A percentile compares a stretch with the other conserved stretches of the same genome.
These are phyloP conservation scores for Sylvia borin DNA, from an alignment of 2,797 vertebrate species.

Conservation along the genomic window DNA sequence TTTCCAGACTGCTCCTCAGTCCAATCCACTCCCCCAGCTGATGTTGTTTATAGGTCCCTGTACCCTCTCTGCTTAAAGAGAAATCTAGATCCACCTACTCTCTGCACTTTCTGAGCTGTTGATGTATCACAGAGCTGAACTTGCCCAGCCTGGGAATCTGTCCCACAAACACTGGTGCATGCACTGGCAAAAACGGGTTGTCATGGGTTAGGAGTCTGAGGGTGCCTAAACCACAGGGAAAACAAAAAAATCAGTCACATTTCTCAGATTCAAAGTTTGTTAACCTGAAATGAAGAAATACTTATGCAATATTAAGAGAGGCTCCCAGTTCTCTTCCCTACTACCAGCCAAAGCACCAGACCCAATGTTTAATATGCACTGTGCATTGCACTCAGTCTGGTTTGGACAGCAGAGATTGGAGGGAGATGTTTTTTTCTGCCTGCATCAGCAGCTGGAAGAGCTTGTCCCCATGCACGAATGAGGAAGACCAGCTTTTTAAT, in stretches of 20 bases:
- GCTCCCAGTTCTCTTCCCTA: not conserved
- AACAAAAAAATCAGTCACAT: not conserved
- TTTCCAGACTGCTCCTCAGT: not conserved
- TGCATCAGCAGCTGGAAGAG: not conserved
- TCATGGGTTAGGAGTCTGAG: not conserved
- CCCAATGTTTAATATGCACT: not conserved
- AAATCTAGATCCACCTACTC: conserved; percentile 27
- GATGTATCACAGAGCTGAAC: not conserved
- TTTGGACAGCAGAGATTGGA: not conserved
- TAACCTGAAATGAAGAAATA: not conserved
- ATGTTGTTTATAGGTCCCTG: conserved; percentile 1
- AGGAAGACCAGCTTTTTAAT: not conserved
- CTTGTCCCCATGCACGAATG: not conserved
- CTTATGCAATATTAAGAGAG: not conserved
- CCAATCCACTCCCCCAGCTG: not conserved
- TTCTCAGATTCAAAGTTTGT: not conserved
- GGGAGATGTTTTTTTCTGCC: not conserved
- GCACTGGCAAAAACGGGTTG: not conserved
- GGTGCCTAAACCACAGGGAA: not conserved
- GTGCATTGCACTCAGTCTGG: not conserved
- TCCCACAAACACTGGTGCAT: not conserved
- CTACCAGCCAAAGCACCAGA: not conserved
- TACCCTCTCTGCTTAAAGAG: not conserved
- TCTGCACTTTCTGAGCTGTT: not conserved
- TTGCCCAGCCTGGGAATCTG: not conserved